Conservation (phyloP, 1,140 invertebrate genomes). For the Melitaea cinxia region DNA sequence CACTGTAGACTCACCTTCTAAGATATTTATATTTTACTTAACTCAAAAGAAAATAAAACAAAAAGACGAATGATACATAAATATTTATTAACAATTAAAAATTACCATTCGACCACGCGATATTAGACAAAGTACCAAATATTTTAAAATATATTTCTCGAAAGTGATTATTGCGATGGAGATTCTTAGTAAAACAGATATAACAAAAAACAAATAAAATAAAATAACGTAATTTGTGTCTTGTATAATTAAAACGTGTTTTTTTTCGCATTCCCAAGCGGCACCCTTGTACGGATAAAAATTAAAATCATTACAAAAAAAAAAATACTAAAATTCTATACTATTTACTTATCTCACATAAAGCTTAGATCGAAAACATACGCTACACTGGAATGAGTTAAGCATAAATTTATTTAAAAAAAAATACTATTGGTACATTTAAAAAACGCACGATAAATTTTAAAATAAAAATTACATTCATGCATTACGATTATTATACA, state of each 20-base stretch:
- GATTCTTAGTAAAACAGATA: conserved; percentile 52
- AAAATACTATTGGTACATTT: conserved; percentile 28
- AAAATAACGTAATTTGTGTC: conserved; percentile 41
- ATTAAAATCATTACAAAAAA: conserved; percentile 56
- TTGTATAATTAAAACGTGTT: conserved; percentile 40
- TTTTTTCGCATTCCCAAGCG: conserved; percentile 61
- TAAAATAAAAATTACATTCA: conserved; percentile 57
- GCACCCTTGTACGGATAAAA: conserved; percentile 67
- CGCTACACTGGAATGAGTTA: conserved; percentile 78
- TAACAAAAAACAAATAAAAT: conserved; percentile 32
- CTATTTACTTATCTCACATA: conserved; percentile 65
- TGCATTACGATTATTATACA: conserved; percentile 47
- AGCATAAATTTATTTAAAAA: conserved; percentile 64
- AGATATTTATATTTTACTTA: conserved; percentile 8
- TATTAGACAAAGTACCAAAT: conserved; percentile 54
- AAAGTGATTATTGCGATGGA: conserved; percentile 55
- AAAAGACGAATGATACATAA: conserved; percentile 75
- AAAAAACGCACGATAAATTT: conserved; percentile 38
- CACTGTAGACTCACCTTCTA: conserved; percentile 70
- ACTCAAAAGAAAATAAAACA: conserved; percentile 61
- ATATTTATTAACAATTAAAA: conserved; percentile 80
- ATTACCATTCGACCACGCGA: conserved; percentile 64
- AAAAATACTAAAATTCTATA: conserved; percentile 64
- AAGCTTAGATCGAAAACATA: conserved; percentile 70
- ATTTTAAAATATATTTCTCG: conserved; percentile 53